Conservation (phyloP, 2,888 invertebrate genomes). For the Taphrorychus bicolor region DNA sequence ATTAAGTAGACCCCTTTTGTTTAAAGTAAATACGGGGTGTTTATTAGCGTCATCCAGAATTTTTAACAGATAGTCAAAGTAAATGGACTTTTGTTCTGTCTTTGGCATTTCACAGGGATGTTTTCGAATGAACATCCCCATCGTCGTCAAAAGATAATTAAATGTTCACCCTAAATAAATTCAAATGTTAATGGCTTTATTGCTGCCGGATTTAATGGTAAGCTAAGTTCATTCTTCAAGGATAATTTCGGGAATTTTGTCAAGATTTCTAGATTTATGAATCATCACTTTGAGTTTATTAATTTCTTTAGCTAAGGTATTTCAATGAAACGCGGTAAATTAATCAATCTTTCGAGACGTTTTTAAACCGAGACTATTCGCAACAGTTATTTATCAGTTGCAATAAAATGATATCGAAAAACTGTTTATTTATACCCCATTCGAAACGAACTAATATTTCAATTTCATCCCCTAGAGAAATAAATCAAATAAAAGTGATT, state of each 20-base stretch:
- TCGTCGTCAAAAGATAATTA: background rate
- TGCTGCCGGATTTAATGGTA: background rate
- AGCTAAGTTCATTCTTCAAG: background rate
- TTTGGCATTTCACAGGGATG: background rate
- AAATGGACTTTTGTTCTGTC: background rate
- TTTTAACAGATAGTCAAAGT: too few species aligned
- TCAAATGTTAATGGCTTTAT: background rate
- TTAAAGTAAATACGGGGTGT: background rate
- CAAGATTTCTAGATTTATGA: background rate
- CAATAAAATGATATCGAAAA: background rate
- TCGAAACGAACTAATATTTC: background rate
- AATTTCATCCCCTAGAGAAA: background rate
- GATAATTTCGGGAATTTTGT: background rate
- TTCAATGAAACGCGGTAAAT: background rate
- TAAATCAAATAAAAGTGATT: slow-evolving; percentile 8
- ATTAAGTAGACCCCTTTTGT: too few species aligned
- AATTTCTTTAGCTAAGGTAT: background rate
- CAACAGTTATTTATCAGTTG: background rate
- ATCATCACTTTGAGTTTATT: background rate
- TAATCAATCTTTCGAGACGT: background rate
- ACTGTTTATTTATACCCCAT: background rate
- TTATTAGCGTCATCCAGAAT: background rate
- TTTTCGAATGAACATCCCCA: background rate
- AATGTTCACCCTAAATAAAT: background rate
- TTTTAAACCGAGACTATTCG: background rate